These are phyloP conservation scores for Drosophila tristis DNA, from an alignment of 1,140 invertebrate species.

Conservation along the genomic window DNA sequence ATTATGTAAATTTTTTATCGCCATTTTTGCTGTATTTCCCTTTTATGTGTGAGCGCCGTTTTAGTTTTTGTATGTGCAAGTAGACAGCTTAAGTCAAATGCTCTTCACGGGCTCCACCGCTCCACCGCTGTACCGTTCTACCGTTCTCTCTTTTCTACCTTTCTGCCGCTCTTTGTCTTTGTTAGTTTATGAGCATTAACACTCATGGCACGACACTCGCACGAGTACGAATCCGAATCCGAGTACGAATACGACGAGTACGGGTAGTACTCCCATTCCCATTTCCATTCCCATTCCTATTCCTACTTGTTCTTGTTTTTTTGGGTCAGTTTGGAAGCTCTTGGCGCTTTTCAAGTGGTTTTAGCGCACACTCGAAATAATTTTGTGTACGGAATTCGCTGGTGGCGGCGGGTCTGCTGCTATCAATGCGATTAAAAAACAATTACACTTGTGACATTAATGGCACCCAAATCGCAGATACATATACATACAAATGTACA, in stretches of 20 bases:
- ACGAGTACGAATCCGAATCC: neutral
- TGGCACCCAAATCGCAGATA: constrained; percentile 33
- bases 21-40: constrained; percentile 22
- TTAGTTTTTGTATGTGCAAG: constrained; percentile 21
- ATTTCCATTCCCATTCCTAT: neutral
- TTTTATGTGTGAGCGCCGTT: constrained; percentile 12
- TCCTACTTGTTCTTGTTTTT: constrained; percentile 55
- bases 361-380: constrained; percentile 73
- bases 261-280: too few species aligned
- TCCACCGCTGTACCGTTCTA: neutral
- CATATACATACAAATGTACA: neutral
- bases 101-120: constrained; percentile 14
- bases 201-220: constrained; percentile 21
- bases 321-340: constrained; percentile 72
- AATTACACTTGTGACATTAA: constrained; percentile 81
- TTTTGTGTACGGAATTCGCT: constrained; percentile 55
- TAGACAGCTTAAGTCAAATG: constrained; percentile 39
- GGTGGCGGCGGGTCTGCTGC: constrained; percentile 26
- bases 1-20: constrained; percentile 53
- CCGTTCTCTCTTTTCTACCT: neutral
- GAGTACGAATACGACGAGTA: too few species aligned
- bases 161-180: constrained; percentile 19
- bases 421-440: constrained; percentile 81
- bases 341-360: constrained; percentile 65
- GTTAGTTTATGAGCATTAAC: constrained; percentile 46